phyloP scores from a whole-genome alignment of 2,797 vertebrate genomes.

The Cyclura pinguis region DNA sequence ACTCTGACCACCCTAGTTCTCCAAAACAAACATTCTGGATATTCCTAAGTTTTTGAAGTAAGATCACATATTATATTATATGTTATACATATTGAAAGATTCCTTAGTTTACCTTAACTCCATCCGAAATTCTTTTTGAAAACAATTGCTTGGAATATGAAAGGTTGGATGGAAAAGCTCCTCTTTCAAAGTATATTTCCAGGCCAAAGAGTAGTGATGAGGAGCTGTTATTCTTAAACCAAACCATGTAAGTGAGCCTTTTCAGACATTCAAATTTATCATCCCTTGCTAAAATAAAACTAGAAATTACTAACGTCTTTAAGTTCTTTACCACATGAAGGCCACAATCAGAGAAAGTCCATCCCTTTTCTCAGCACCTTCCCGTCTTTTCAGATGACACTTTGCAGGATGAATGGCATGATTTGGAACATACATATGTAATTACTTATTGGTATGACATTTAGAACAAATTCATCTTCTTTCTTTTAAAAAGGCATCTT shows the following conservation, averaged over 20 bases:
- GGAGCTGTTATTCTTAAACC: background rate
- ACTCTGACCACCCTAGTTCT: background rate
- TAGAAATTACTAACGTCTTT: background rate
- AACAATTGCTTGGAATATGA: background rate
- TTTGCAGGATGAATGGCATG: conserved; percentile 2
- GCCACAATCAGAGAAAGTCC: background rate
- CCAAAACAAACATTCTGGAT: background rate
- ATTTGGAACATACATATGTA: background rate
- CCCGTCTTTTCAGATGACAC: background rate
- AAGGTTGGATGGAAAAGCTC: background rate
- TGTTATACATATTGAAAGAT: background rate
- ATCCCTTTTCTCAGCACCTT: background rate
- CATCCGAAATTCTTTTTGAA: background rate
- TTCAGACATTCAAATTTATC: background rate
- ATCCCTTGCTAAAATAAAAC: background rate
- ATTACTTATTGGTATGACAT: conserved; percentile 29
- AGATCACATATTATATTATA: background rate
- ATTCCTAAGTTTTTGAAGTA: background rate
- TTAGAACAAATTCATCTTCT: conserved; percentile 24
- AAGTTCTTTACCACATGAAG: background rate
- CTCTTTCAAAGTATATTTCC: background rate
- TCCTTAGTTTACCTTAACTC: background rate
- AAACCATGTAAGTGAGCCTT: background rate
- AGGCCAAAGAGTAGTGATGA: background rate
- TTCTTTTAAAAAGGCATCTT: conserved; percentile 33